A percentile compares a stretch with the other conserved stretches of the same genome.
phyloP scores from a whole-genome alignment of 2,113 vertebrate species.

The Arvicanthis niloticus region DNA sequence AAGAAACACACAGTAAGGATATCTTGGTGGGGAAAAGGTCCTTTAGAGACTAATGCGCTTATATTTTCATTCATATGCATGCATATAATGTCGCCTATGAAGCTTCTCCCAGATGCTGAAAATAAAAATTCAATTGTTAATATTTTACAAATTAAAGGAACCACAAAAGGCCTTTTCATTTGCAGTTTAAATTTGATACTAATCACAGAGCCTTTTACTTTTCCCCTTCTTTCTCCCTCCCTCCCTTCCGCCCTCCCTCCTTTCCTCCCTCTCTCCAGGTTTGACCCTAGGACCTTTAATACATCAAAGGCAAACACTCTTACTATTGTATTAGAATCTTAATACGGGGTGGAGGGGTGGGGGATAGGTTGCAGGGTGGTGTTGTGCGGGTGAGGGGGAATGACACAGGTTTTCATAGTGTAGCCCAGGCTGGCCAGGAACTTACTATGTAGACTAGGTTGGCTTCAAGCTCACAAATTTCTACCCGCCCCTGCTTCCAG shows the following conservation, averaged over 20 bases:
- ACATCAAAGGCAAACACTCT: not conserved
- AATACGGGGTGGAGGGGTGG: no score
- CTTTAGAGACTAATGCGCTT: not conserved
- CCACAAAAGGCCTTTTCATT: not conserved
- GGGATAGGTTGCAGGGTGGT: no score
- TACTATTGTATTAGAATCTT: not conserved
- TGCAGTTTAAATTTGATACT: slow-evolving; percentile 36
- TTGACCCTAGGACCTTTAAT: not conserved
- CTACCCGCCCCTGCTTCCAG: not conserved
- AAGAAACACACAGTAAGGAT: not conserved
- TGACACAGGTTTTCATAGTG: not conserved
- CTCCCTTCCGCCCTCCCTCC: no score
- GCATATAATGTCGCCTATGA: not conserved
- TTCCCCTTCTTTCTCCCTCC: no score
- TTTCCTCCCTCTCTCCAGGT: no score
- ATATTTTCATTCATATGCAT: not conserved
- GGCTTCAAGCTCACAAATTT: not conserved
- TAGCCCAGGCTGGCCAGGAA: not conserved
- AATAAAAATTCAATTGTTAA: not conserved
- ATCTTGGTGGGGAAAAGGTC: not conserved
- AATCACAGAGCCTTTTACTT: not conserved
- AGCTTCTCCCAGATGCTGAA: not conserved
- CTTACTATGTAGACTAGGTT: not conserved
- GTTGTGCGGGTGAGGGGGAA: no score
- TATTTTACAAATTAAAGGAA: not conserved